Percentiles rank a stretch among this genome's conserved stretches.
phyloP scores from a whole-genome alignment of 1,140 invertebrate species.

The Eubasilissa regina region DNA sequence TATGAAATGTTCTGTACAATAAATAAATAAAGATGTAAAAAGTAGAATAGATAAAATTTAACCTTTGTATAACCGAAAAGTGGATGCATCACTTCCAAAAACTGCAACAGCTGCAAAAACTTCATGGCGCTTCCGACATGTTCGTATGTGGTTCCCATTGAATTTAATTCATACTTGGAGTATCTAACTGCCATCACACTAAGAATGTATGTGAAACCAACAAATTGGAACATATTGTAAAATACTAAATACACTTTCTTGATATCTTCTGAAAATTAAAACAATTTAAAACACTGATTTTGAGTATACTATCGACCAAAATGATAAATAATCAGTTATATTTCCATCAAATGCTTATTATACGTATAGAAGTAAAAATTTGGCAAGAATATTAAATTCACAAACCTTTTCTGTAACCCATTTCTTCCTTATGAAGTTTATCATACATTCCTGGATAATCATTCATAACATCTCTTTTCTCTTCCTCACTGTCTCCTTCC shows the following conservation, averaged over 20 bases:
- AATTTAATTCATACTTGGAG: conserved; percentile 81
- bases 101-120: conserved; percentile 86
- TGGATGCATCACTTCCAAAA: conserved; percentile 92
- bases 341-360: no score
- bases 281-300: no score
- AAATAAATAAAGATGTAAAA: no score
- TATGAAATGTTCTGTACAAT: no score
- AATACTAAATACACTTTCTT: conserved; percentile 90
- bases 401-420: conserved; percentile 84
- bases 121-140: conserved; percentile 86
- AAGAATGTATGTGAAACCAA: conserved; percentile 88
- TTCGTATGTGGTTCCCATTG: conserved; percentile 82
- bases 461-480: conserved; percentile 77
- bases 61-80: conserved; percentile 91
- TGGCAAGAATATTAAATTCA: conserved; percentile 26
- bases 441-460: conserved; percentile 87
- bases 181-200: conserved; percentile 83
- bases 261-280: conserved; percentile 81
- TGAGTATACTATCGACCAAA: no score
- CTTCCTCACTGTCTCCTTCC: conserved; percentile 78
- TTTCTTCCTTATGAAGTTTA: conserved; percentile 83
- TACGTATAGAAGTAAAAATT: no score
- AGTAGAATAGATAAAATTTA: conserved; percentile 63
- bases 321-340: no score
- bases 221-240: conserved; percentile 93